phyloP scores from a whole-genome alignment of 2,113 vertebrate species.

The Triplophysa siluroides region DNA sequence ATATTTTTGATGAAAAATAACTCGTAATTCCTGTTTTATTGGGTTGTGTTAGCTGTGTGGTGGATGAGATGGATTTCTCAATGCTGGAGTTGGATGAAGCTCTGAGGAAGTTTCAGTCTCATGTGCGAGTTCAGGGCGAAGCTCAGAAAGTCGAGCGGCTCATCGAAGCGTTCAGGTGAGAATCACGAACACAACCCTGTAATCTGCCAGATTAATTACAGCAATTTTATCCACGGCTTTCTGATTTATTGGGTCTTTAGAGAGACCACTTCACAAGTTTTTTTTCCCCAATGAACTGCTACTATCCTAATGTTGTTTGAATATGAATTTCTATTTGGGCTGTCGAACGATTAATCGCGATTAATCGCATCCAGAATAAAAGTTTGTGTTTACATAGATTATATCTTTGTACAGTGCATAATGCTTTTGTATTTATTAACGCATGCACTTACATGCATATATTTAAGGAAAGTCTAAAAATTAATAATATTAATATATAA shows the following conservation, averaged over 20 bases:
- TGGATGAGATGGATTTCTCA: constrained; percentile 99
- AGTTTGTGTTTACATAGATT: too few species aligned
- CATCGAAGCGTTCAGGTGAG: constrained; percentile 98
- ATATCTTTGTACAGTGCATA: too few species aligned
- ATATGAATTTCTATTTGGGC: too few species aligned
- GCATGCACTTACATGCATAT: too few species aligned
- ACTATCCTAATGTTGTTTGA: too few species aligned
- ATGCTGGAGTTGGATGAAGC: constrained; percentile 97
- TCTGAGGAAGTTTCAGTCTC: constrained; percentile 95
- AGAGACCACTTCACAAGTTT: background rate
- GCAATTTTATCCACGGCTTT: background rate
- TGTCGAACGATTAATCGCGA: too few species aligned
- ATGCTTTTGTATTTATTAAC: too few species aligned
- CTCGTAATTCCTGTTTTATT: too few species aligned
- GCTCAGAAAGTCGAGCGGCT: constrained; percentile 98
- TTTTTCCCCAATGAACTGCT: too few species aligned
- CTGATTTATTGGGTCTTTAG: background rate
- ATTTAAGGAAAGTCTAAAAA: too few species aligned
- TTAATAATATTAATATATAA: too few species aligned
- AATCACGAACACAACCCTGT: background rate
- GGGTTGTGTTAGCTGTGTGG: constrained; percentile 82
- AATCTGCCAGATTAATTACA: background rate
- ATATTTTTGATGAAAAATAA: background rate
- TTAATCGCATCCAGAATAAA: too few species aligned
- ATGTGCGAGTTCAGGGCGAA: constrained; percentile 95